A percentile compares a stretch with the other conserved stretches of the same genome.
These are phyloP conservation scores for Drosophila recens DNA, from an alignment of 2,888 invertebrate genomes.

Conservation along the genomic window DNA sequence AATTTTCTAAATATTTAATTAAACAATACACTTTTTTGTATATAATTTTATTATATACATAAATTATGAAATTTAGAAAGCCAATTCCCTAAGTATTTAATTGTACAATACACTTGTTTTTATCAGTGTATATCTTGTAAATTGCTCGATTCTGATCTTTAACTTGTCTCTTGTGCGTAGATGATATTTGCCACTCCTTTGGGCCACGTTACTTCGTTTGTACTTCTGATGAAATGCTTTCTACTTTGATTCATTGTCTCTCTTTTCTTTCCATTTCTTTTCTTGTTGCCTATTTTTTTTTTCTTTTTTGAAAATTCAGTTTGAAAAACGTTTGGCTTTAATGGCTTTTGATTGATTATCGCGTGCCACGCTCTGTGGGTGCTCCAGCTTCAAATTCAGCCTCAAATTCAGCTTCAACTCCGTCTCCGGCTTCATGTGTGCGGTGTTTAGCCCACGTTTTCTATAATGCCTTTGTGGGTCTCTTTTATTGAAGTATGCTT, in stretches of 20 bases:
- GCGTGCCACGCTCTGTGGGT: slow-evolving; percentile 81
- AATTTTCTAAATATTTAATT: too few species aligned
- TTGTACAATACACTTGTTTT: background rate
- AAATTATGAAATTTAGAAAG: background rate
- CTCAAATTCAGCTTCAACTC: slow-evolving; percentile 11
- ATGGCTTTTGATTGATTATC: slow-evolving; percentile 81
- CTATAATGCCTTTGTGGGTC: slow-evolving; percentile 56
- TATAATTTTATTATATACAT: background rate
- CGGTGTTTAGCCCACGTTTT: slow-evolving; percentile 75
- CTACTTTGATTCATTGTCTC: slow-evolving; percentile 75
- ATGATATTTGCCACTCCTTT: slow-evolving; percentile 77
- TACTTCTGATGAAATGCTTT: slow-evolving; percentile 79
- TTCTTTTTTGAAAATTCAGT: slow-evolving; percentile 35
- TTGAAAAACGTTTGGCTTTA: slow-evolving; percentile 77
- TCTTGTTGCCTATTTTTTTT: background rate
- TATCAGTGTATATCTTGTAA: slow-evolving; percentile 3
- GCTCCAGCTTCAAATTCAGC: slow-evolving; percentile 57
- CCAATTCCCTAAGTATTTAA: background rate
- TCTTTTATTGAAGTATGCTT: slow-evolving; percentile 76
- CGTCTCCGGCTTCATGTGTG: slow-evolving; percentile 66
- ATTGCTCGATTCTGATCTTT: slow-evolving; percentile 78
- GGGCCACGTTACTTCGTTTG: slow-evolving; percentile 31
- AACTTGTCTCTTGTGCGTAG: slow-evolving; percentile 73
- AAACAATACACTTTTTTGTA: too few species aligned
- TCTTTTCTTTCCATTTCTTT: slow-evolving; percentile 38